Evolutionary conservation across 2,797 vertebrate species (phyloP), one percentile per base, ranked within the genome.

Genomic region (Rhadinocentrus ornatus): DNA sequence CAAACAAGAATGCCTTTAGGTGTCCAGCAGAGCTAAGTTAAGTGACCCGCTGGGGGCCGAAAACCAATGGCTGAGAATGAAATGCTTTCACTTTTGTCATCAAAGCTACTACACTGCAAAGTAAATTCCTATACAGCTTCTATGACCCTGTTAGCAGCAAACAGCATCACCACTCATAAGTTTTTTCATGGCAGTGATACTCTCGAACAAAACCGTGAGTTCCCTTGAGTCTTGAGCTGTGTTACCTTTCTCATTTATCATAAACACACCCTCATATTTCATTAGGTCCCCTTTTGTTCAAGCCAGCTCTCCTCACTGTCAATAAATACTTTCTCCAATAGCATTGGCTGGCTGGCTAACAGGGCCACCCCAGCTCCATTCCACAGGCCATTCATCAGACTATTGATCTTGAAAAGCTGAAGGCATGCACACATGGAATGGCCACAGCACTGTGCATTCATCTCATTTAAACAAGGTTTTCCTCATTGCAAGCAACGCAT

Each of bases 381-480:
- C 87, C 83, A 55, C 63, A 70, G 83, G 86, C 87, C 86, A 94
- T 95, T 94, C 85, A 94, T 95, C 93, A 94, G 80, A 75, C 71
- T 87, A 94, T 94, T 90, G 94, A 95, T 94, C 86, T 16, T 62
- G 69, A 39, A 69, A 67, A 88, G 86, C 73, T 90, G 88, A 92
- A 82, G 84, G 86, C 88, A 87, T 64, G 81, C 86, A 84, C 90
- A 87, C 77, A 65, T 66, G 90, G 88, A 84, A 87, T 16, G 15
- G 73, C 80, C 69, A 59, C 55, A 83, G 71, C 85, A 86, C 54
- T 69, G 80, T 78, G 81, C 86, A 93, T 89, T 81, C 79, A 88
- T 91, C 89, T 91, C 83, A 90, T 92, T 94, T 89, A 91, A 89
- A 77, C 64, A 60, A 77, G 75, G 58, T 80, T 79, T 89, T 87